phyloP scores from a whole-genome alignment of 2,888 invertebrate genomes.

The Drosophila merina region DNA sequence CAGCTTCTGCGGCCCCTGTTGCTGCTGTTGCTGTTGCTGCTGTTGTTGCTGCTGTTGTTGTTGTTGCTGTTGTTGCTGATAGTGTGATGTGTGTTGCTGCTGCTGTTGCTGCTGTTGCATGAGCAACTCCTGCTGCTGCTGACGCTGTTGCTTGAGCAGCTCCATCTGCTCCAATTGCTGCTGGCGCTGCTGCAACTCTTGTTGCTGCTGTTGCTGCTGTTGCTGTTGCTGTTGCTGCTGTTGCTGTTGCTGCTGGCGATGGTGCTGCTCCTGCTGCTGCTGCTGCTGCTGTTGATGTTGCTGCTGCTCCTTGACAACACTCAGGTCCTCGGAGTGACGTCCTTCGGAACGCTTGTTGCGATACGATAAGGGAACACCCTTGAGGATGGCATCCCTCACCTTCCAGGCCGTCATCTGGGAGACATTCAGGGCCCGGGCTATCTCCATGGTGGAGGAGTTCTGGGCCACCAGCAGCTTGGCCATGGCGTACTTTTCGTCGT shows the following conservation, averaged over 20 bases:
- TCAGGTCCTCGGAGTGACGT: slow-evolving; percentile 49
- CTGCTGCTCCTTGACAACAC: slow-evolving; percentile 57
- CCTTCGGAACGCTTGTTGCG: slow-evolving; percentile 79
- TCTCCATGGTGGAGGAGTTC: slow-evolving; percentile 83
- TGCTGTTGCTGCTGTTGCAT: slow-evolving; percentile 47
- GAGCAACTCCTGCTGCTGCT: slow-evolving; percentile 48
- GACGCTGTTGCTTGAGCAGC: slow-evolving; percentile 48
- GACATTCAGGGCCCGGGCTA: slow-evolving; percentile 82
- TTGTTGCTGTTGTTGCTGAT: slow-evolving; percentile 45
- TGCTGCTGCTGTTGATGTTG: slow-evolving; percentile 58
- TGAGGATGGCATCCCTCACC: slow-evolving; percentile 83
- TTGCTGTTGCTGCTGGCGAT: slow-evolving; percentile 50
- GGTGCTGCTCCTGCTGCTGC: slow-evolving; percentile 56
- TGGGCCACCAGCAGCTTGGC: slow-evolving; percentile 82
- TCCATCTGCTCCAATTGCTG: slow-evolving; percentile 46
- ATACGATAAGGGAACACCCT: slow-evolving; percentile 83
- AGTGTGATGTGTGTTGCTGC: slow-evolving; percentile 51
- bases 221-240: slow-evolving; percentile 48
- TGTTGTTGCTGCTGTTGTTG: slow-evolving; percentile 51
- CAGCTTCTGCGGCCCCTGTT: slow-evolving; percentile 43
- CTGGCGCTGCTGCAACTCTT: slow-evolving; percentile 56
- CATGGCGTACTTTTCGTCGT: slow-evolving; percentile 83
- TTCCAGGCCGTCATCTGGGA: slow-evolving; percentile 84
- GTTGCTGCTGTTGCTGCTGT: slow-evolving; percentile 47
- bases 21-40: slow-evolving; percentile 50